Percentiles rank a stretch among this genome's conserved stretches.
These are phyloP conservation scores for Zapus hudsonius DNA, from an alignment of 2,113 vertebrate genomes.

Conservation along the genomic window DNA sequence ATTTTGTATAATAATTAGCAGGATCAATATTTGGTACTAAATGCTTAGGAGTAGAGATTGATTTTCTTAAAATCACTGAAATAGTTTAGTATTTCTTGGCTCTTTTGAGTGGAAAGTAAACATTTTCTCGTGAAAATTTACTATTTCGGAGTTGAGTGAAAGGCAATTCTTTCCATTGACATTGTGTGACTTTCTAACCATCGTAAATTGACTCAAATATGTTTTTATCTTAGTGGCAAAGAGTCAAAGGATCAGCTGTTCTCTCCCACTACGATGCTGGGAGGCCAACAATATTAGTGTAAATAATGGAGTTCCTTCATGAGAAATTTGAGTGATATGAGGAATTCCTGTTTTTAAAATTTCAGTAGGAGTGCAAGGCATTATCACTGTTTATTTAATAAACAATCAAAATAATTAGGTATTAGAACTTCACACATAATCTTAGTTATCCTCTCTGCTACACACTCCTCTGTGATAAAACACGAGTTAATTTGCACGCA, in stretches of 20 bases:
- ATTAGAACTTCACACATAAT: conserved; percentile 55
- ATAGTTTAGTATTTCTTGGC: conserved; percentile 69
- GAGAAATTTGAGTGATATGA: conserved; percentile 41
- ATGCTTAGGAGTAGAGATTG: conserved; percentile 38
- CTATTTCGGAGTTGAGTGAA: conserved; percentile 70
- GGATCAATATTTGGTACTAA: conserved; percentile 32
- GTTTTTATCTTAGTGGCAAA: conserved; percentile 60
- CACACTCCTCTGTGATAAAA: conserved; percentile 62
- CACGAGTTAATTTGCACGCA: conserved; percentile 62
- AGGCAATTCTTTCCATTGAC: conserved; percentile 72
- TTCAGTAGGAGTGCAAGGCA: conserved; percentile 61
- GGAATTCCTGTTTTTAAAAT: conserved; percentile 55
- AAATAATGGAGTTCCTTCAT: conserved; percentile 42
- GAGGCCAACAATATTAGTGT: conserved; percentile 33
- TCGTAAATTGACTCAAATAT: conserved; percentile 69
- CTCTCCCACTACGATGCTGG: conserved; percentile 43
- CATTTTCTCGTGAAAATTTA: conserved; percentile 79
- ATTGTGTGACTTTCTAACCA: conserved; percentile 71
- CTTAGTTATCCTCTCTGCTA: conserved; percentile 56
- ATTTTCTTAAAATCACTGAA: background rate
- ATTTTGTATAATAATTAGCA: conserved; percentile 42
- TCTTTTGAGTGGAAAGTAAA: conserved; percentile 74
- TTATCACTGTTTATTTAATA: conserved; percentile 26
- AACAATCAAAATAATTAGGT: conserved; percentile 63
- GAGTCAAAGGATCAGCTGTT: conserved; percentile 43